Percentiles rank a stretch among this genome's conserved stretches.
Evolutionary conservation across 2,797 vertebrate genomes (phyloP).

Genomic region (Microctenopoma steveboyesi): DNA sequence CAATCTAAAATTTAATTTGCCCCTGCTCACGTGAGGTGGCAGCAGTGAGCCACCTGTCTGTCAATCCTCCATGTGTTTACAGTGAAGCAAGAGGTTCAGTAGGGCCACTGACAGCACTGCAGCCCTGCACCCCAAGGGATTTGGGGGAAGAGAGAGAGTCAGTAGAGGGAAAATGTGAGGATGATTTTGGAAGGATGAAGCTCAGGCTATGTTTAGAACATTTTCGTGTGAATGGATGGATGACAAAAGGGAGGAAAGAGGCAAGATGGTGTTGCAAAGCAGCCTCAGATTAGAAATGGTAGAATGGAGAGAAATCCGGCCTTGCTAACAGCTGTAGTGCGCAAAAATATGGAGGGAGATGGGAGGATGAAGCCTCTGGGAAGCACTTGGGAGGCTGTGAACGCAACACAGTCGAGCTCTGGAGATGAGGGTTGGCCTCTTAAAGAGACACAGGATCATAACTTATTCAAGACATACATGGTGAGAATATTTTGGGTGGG

Average conservation of each 20-base stretch:
- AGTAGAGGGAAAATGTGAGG: conserved; percentile 12
- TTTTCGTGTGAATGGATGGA: conserved; percentile 34
- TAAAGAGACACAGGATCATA: conserved; percentile 30
- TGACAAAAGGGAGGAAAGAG: conserved; percentile 34
- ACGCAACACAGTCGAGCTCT: conserved; percentile 12
- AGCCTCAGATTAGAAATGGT: conserved; percentile 20
- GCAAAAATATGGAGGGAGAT: conserved; percentile 3
- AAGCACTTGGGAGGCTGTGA: conserved; percentile 3
- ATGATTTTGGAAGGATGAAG: conserved; percentile 31
- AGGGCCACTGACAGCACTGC: conserved; percentile 54
- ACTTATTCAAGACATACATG: conserved; percentile 61
- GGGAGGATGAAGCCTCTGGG: not conserved
- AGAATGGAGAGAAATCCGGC: conserved; percentile 15
- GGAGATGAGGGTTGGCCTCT: conserved; percentile 20
- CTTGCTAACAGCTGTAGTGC: conserved; percentile 1
- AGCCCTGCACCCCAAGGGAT: conserved; percentile 43
- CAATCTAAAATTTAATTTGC: not conserved
- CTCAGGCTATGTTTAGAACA: conserved; percentile 38
- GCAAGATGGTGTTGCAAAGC: conserved; percentile 28
- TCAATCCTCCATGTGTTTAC: conserved; percentile 46
- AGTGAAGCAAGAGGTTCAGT: conserved; percentile 45
- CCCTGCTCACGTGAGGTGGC: conserved; percentile 50
- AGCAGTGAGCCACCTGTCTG: conserved; percentile 56
- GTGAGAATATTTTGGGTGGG: conserved; percentile 58
- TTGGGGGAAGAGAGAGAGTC: conserved; percentile 29